Evolutionary conservation across 2,888 invertebrate species (phyloP).

Genomic region (Quadriops clusia): DNA sequence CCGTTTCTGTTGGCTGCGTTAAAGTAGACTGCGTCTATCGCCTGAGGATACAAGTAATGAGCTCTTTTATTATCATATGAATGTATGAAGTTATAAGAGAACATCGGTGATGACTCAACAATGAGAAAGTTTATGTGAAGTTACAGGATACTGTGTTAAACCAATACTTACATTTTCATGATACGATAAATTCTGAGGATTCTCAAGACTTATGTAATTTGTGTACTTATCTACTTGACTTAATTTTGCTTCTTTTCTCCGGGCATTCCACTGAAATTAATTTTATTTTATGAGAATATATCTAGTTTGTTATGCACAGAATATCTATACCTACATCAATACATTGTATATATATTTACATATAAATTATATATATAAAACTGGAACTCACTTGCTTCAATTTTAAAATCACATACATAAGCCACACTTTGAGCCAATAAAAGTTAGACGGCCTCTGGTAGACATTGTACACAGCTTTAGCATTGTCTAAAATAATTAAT

Average conservation of each 20-base stretch:
- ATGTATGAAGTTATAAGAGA: too few species aligned
- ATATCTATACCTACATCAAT: too few species aligned
- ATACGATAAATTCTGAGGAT: conserved; percentile 42
- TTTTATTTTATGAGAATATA: conserved; percentile 27
- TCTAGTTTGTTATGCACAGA: too few species aligned
- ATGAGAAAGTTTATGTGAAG: too few species aligned
- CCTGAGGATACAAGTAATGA: conserved; percentile 37
- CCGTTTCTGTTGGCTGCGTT: conserved; percentile 50
- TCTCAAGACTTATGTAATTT: conserved; percentile 36
- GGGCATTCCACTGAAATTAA: conserved; percentile 12
- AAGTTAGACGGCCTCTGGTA: conserved; percentile 40
- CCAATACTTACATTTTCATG: conserved; percentile 36
- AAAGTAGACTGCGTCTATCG: conserved; percentile 55
- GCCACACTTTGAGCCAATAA: conserved; percentile 41
- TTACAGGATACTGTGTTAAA: too few species aligned
- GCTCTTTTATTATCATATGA: too few species aligned
- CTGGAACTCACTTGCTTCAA: conserved; percentile 37
- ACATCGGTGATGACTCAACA: too few species aligned
- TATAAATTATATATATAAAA: neutral
- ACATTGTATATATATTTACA: conserved; percentile 17
- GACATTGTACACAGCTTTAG: too few species aligned
- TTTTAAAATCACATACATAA: conserved; percentile 37
- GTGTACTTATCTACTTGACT: conserved; percentile 17
- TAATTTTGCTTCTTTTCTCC: conserved; percentile 25
- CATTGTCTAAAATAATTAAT: too few species aligned